Base-by-base conservation (phyloP, 2,113 vertebrate species). In the Melanerpes formicivorus region DNA sequence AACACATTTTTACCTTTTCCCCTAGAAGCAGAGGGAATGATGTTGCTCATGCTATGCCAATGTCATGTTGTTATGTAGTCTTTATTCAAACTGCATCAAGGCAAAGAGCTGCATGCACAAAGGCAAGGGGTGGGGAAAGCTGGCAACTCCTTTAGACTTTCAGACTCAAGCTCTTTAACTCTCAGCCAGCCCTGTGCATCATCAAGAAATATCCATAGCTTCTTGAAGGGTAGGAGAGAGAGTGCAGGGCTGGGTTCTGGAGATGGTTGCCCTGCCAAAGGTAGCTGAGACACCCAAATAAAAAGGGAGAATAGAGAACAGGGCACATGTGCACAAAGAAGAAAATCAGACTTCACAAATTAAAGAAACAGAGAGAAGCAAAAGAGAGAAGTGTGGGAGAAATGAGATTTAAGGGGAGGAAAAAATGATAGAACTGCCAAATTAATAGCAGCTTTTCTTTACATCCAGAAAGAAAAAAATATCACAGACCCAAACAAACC, bases 11-110 rank as follows among this genome's bases (percentile, higher is more conserved):
- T 90, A 87, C 91, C 80, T 96, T 94, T 94, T 82, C 37, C 89
- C 58, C 76, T 78, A 83, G 75, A 93, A 96, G 92, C 91, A 94
- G 96, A 96, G 91, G 94, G 96, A 93, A 89, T 93, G 80, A 93
- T 58, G 65, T 42, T 96, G 93, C 89, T 96, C 91, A 85, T 80
- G 75, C 84, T 83, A 93, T 96, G 96, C 93, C 96, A 96, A 87
- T 75, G 82, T 54, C 60, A 40, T 27, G 81, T 89, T 85, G 84
- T 78, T 94, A 89, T 56, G 87, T 1, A 85, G 89, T 27, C 79
- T 80, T 94, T 85, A 91, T 91, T 89, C 93, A 92, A 94, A 95
- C 40, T 74, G 79, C 91, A 92, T 80, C 72, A 74, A 91, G 90
- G 82, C 75, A 82, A 92, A 91, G 80, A 74, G 81, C 44, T 67